Conservation (phyloP, 2,888 invertebrate genomes). For the Cheilosia vernalis region DNA sequence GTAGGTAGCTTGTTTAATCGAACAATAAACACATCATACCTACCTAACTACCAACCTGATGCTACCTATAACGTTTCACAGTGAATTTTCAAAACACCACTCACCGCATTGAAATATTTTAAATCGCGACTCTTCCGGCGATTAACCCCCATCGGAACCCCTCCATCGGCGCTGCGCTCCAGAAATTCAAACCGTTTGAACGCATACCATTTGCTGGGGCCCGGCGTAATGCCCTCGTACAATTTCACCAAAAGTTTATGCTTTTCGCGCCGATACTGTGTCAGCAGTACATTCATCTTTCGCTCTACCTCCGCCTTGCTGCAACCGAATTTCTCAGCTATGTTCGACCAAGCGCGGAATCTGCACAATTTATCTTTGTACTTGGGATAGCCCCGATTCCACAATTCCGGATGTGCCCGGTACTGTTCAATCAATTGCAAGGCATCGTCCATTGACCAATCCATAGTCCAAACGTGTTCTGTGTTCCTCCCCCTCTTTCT, state of each 20-base stretch:
- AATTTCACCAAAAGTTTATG: conserved; percentile 82
- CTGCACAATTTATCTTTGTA: conserved; percentile 82
- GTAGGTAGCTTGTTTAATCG: neutral
- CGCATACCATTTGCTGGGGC: conserved; percentile 83
- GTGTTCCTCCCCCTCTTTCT: neutral
- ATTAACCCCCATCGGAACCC: conserved; percentile 65
- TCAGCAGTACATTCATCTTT: conserved; percentile 82
- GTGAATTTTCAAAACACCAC: conserved; percentile 68
- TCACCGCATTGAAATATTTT: conserved; percentile 83
- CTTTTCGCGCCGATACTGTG: conserved; percentile 82
- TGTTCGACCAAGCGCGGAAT: conserved; percentile 82
- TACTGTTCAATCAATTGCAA: conserved; percentile 82
- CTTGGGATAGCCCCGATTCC: conserved; percentile 82
- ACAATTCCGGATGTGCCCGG: conserved; percentile 81
- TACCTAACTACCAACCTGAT: neutral
- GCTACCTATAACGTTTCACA: neutral
- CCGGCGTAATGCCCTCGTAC: conserved; percentile 82
- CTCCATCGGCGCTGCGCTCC: conserved; percentile 80
- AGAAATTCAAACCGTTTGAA: conserved; percentile 82
- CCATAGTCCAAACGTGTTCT: conserved; percentile 78
- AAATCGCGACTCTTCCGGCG: conserved; percentile 82
- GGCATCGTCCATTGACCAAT: conserved; percentile 83
- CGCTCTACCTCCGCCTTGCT: conserved; percentile 83
- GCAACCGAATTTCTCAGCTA: conserved; percentile 82
- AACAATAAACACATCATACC: neutral